A percentile compares a stretch with the other conserved stretches of the same genome.
phyloP scores from a whole-genome alignment of 1,140 invertebrate species.

The Drosophila sechellia region DNA sequence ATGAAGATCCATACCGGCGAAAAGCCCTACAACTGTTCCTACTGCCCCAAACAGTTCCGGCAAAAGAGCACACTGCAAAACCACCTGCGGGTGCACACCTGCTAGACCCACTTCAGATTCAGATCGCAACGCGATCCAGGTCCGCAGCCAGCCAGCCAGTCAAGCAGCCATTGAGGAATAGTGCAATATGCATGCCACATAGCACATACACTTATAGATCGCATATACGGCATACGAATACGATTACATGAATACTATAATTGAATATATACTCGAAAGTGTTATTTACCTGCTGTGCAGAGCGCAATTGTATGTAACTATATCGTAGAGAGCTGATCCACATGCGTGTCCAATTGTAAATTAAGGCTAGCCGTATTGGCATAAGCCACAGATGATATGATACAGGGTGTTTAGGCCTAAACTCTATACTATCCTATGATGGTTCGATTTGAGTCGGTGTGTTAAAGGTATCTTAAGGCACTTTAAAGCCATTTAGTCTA shows the following conservation, averaged over 20 bases:
- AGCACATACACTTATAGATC: slow-evolving; percentile 50
- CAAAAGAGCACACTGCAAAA: slow-evolving; percentile 83
- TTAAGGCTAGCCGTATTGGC: slow-evolving; percentile 68
- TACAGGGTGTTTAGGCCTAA: slow-evolving; percentile 61
- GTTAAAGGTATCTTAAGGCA: slow-evolving; percentile 4
- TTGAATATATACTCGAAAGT: slow-evolving; percentile 82
- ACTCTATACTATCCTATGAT: slow-evolving; percentile 28
- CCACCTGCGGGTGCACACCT: slow-evolving; percentile 82
- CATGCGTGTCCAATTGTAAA: slow-evolving; percentile 81
- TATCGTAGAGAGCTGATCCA: slow-evolving; percentile 75
- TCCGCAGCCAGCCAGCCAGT: slow-evolving; percentile 40
- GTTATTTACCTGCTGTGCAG: slow-evolving; percentile 84
- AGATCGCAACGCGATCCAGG: slow-evolving; percentile 24
- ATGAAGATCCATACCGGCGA: slow-evolving; percentile 84
- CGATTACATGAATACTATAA: slow-evolving; percentile 57
- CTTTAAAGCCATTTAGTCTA: slow-evolving; percentile 7
- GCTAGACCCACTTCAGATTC: slow-evolving; percentile 45
- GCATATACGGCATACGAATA: slow-evolving; percentile 51
- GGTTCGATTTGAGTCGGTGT: slow-evolving; percentile 12
- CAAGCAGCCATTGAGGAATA: slow-evolving; percentile 74
- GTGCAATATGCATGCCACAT: slow-evolving; percentile 71
- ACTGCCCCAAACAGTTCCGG: slow-evolving; percentile 83
- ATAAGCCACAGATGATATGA: slow-evolving; percentile 50
- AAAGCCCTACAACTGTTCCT: slow-evolving; percentile 84
- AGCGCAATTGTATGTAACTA: slow-evolving; percentile 83